A percentile compares a stretch with the other conserved stretches of the same genome.
Evolutionary conservation across 2,888 invertebrate genomes (phyloP).

Genomic region (Teleogryllus oceanicus): DNA sequence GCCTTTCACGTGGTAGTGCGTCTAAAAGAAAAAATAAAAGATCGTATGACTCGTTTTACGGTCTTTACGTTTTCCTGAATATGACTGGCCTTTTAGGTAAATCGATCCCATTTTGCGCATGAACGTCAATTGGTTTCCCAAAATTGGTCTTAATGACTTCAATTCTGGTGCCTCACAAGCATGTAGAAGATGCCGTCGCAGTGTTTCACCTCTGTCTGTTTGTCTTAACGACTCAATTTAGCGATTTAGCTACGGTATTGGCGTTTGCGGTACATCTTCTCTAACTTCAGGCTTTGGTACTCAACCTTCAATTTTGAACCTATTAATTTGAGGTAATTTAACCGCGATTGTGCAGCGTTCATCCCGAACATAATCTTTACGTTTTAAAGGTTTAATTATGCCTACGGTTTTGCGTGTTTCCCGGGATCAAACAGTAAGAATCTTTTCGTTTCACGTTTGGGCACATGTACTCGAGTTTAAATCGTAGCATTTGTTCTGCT

Average conservation of each 20-base stretch:
- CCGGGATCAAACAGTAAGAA: neutral
- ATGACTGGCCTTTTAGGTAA: no score
- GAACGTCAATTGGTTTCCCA: no score
- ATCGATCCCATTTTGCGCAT: no score
- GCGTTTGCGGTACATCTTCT: neutral
- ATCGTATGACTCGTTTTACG: no score
- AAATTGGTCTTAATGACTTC: constrained; percentile 1
- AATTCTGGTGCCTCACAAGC: neutral
- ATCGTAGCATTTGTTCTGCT: neutral
- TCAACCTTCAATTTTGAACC: neutral
- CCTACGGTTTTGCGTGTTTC: neutral
- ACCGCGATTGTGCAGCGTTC: neutral
- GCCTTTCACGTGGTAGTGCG: no score
- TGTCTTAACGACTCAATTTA: constrained; percentile 18
- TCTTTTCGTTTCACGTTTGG: neutral
- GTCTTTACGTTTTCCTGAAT: no score
- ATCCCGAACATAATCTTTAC: neutral
- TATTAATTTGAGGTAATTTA: constrained; percentile 2
- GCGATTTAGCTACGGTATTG: neutral
- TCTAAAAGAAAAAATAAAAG: no score
- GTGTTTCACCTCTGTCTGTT: neutral
- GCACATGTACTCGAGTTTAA: neutral
- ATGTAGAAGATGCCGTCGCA: neutral
- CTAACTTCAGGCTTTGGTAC: neutral
- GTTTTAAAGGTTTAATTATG: neutral